Conservation (phyloP, 53 echinoderm and acorn worm genomes). For the Holothuria scabra region DNA sequence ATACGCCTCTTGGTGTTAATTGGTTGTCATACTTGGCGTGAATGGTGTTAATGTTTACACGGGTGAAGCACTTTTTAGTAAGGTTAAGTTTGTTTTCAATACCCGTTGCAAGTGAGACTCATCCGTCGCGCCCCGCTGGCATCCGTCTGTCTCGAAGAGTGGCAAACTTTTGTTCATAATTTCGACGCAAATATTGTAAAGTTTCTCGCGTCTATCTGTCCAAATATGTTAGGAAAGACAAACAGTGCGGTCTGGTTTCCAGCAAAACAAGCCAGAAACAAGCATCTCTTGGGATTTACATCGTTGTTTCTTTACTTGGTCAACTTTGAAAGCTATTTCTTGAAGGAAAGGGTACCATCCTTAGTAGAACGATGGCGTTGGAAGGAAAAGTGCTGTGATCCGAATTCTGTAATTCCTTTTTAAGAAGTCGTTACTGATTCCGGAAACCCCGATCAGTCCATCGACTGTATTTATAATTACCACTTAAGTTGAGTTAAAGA, state of each 20-base stretch:
- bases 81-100: conserved; percentile 38
- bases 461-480: too few relatives aligned
- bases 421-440: too few relatives aligned
- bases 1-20: conserved; percentile 7
- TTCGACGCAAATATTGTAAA: conserved; percentile 25
- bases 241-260: background rate
- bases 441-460: too few relatives aligned
- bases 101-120: conserved; percentile 26
- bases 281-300: too few relatives aligned
- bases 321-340: too few relatives aligned
- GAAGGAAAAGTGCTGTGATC: too few relatives aligned
- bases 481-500: too few relatives aligned
- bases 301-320: too few relatives aligned
- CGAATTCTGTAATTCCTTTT: too few relatives aligned
- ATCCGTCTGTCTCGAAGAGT: conserved; percentile 30
- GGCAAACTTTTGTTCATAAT: conserved; percentile 28
- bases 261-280: background rate
- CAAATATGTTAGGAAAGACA: conserved; percentile 7
- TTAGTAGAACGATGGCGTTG: too few relatives aligned
- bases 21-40: conserved; percentile 15
- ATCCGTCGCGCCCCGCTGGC: conserved; percentile 40
- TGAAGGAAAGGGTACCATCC: too few relatives aligned
- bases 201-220: background rate
- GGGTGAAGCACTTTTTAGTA: conserved; percentile 5
- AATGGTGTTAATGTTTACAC: conserved; percentile 9